Percentiles rank a stretch among this genome's conserved stretches.
Evolutionary conservation across 2,888 invertebrate species (phyloP).

Genomic region (Anagyrus pseudococci): DNA sequence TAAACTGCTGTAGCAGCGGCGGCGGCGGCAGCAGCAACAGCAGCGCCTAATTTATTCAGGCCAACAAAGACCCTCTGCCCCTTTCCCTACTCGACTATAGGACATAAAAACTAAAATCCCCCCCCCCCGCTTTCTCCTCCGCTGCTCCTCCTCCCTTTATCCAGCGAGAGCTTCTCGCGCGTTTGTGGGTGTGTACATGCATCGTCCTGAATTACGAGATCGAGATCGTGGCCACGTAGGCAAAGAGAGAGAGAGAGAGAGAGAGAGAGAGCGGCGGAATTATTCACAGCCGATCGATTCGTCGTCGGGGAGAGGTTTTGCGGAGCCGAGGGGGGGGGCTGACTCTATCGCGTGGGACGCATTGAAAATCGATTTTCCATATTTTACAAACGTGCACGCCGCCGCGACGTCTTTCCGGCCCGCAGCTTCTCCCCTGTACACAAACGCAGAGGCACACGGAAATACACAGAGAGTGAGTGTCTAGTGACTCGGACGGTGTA

Average conservation of each 20-base stretch:
- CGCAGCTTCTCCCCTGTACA: background rate
- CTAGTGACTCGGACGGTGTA: background rate
- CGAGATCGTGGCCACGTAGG: too few relatives aligned
- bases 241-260: background rate
- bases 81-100: too few relatives aligned
- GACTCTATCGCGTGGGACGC: background rate
- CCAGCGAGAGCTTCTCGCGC: too few relatives aligned
- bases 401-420: background rate
- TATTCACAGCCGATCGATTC: slow-evolving; percentile 21
- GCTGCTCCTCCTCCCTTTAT: too few relatives aligned
- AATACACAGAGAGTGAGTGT: background rate
- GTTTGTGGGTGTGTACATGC: too few relatives aligned
- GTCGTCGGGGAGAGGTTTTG: background rate
- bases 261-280: slow-evolving; percentile 8
- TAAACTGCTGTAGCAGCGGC: too few relatives aligned
- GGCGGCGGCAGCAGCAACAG: too few relatives aligned
- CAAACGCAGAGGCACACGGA: background rate
- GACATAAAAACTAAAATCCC: too few relatives aligned
- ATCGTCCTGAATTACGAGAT: too few relatives aligned
- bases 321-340: background rate
- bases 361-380: slow-evolving; percentile 34
- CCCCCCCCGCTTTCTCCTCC: too few relatives aligned
- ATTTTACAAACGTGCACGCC: slow-evolving; percentile 20
- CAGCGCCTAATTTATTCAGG: too few relatives aligned
- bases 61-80: too few relatives aligned